phyloP scores from a whole-genome alignment of 1,140 invertebrate species.

The Drosophila simulans region DNA sequence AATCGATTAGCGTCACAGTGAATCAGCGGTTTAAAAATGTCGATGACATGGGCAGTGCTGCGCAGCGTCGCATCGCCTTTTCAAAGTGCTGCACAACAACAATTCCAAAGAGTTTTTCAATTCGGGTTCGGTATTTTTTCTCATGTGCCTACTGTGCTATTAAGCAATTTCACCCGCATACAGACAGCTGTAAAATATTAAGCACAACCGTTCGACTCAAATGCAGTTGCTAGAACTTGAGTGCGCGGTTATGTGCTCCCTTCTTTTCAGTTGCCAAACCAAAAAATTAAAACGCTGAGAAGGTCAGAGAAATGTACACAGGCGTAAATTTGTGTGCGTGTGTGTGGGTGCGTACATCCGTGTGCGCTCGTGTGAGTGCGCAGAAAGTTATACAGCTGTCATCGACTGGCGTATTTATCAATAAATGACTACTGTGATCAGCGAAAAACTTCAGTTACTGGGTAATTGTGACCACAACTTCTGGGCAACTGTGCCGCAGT shows the following conservation, averaged over 20 bases:
- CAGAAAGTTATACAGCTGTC: conserved; percentile 54
- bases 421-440: conserved; percentile 55
- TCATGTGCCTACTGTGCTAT: conserved; percentile 23
- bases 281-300: conserved; percentile 34
- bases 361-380: conserved; percentile 38
- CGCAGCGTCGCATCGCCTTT: conserved; percentile 1
- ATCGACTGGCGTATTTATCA: conserved; percentile 37
- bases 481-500: no score
- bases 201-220: background rate
- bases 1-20: background rate
- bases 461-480: background rate
- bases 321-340: conserved; percentile 33
- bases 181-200: conserved; percentile 11
- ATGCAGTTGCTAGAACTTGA: background rate
- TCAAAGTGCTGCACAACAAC: conserved; percentile 18
- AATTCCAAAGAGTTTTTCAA: conserved; percentile 31
- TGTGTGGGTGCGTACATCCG: conserved; percentile 16
- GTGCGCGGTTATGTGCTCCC: conserved; percentile 23
- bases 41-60: conserved; percentile 12
- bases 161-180: conserved; percentile 25
- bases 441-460: conserved; percentile 51
- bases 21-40: conserved; percentile 12
- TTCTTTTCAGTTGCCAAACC: conserved; percentile 1
- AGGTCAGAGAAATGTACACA: conserved; percentile 77
- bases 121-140: conserved; percentile 3